Evolutionary conservation across 2,888 invertebrate species (phyloP), one percentile per base, ranked within the genome.

Genomic region (Sarcophaga rosellei): DNA sequence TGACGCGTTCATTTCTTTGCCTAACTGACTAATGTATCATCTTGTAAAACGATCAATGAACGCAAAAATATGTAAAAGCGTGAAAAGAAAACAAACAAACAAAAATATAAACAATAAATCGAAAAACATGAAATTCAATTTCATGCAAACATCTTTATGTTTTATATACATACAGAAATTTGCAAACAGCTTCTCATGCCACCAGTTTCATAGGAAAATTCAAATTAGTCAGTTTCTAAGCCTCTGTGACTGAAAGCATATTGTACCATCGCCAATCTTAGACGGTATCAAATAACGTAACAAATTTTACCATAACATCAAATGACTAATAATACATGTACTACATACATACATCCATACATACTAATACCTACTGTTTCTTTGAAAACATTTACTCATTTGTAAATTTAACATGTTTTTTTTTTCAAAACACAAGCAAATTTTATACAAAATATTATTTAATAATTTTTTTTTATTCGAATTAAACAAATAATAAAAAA

Each of bases 41-140:
- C 74, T 61, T 84, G 75, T 75, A 65, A 75, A 75, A 45, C 85
- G 75, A 81, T 85, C 87, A 85, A 85, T 87, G 87, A 86, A 86
- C 83, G 77, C 73, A 80, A 77, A 83, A 80, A 53, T 53, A 53
- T 53, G 53, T 53, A 15, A 53, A 65, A 45, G 61, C 65, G 57
- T 45, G 63, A 65, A 74, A 47, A 66, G 45, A 53, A 53, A 53
- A 53, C 12, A 35, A 35, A 35, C 35, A 35, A 35, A 35, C 35
- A 35, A 2, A 35, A 8, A 35, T 35, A 35, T 35, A 35, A 35
- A 35, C 35, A 35, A 35, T 35, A 35, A 35, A 35, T 35, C 35
- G 35, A 35, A 59, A 12, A 72, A 72, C 47, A 75, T 57, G 66
- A 66, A 72, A 65, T 61, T 73, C 35, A 80, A 66, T 73, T 73